Percentiles rank a stretch among this genome's conserved stretches.
phyloP scores from a whole-genome alignment of 1,140 invertebrate species.

The Bombus picipes region DNA sequence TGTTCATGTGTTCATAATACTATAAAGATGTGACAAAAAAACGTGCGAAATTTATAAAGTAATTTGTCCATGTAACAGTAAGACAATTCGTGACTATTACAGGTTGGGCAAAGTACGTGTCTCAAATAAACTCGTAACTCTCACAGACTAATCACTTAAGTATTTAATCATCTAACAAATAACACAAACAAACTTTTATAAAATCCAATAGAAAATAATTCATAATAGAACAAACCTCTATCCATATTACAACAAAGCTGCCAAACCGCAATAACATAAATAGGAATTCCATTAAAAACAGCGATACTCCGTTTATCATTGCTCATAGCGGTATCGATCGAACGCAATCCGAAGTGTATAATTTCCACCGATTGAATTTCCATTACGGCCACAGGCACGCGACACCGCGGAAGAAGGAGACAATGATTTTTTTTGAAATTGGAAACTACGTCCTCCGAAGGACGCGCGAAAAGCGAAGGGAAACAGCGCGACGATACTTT shows the following conservation, averaged over 20 bases:
- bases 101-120: no score
- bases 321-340: neutral
- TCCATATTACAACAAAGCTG: neutral
- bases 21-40: no score
- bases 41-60: no score
- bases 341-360: neutral
- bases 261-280: neutral
- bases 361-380: constrained; percentile 11
- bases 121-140: no score
- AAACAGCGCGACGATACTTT: constrained; percentile 3
- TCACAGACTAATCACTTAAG: no score
- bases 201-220: neutral
- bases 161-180: no score
- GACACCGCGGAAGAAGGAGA: neutral
- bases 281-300: neutral
- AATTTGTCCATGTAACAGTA: no score
- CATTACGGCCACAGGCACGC: constrained; percentile 13
- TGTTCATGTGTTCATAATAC: no score
- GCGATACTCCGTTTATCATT: neutral
- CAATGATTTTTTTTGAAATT: constrained; percentile 8
- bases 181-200: no score
- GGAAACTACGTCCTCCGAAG: constrained; percentile 30
- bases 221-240: no score
- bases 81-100: no score
- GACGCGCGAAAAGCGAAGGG: constrained; percentile 1